A percentile compares a stretch with the other conserved stretches of the same genome.
Evolutionary conservation across 2,113 vertebrate genomes (phyloP).

Genomic region (Gorsachius goisagi): DNA sequence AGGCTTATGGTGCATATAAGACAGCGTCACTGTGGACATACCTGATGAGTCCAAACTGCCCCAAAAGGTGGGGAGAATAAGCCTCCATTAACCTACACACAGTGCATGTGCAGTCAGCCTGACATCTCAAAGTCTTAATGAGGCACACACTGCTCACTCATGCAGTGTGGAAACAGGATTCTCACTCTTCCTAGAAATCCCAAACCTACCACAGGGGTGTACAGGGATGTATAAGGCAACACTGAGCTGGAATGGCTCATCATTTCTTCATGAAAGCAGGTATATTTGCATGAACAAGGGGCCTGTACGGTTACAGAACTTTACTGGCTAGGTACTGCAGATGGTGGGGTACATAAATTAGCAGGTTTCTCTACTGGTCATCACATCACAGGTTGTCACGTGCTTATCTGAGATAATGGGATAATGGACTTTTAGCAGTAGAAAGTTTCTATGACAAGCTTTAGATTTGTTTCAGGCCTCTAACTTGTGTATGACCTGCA

Average conservation of each 20-base stretch:
- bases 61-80: neutral
- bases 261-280: neutral
- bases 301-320: neutral
- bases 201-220: neutral
- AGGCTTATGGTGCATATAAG: neutral
- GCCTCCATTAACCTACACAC: neutral
- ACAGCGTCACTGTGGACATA: neutral
- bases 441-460: neutral
- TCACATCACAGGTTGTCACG: fast-evolving
- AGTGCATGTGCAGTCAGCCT: neutral
- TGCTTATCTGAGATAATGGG: neutral
- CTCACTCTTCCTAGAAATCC: neutral
- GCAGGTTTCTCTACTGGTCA: neutral
- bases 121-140: fast-evolving
- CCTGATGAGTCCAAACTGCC: neutral
- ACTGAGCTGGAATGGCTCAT: neutral
- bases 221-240: neutral
- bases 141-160: neutral
- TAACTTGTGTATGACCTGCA: neutral
- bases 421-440: neutral
- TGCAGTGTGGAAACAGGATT: neutral
- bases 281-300: neutral
- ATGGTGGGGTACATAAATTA: neutral
- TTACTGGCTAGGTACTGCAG: neutral
- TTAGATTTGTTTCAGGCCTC: neutral